Evolutionary conservation across 2,888 invertebrate species (phyloP), one percentile per base, ranked within the genome.

Genomic region (Piscicola geometra): DNA sequence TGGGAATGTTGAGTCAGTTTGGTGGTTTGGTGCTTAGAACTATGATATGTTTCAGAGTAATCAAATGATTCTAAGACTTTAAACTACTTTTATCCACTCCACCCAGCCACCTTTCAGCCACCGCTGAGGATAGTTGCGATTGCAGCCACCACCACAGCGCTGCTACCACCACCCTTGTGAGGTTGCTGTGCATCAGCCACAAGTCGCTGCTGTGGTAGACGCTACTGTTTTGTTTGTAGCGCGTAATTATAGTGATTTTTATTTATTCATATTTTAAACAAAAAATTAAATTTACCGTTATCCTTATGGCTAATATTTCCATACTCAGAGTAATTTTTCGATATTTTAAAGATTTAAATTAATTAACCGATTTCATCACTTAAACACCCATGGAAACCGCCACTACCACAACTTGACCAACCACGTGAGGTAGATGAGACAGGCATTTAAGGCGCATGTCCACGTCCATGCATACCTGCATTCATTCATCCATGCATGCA

Each of bases 401-500:
- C n/a, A 33, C 30, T 12, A 15, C 84, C 93, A 93, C 82, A 92
- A 92, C 81, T 92, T 90, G 0, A 92, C 91, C 80, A 2, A 64
- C 36, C 75, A 90, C 12, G 94, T 93, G 79, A 94, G 87, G 32
- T 90, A 87, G 66, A 94, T 88, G 86, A 93, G 97, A 0, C 92
- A 91, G 41, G 91, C 88, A 18, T 92, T 88, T 67, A 93, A 86
- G 66, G 91, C 86, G 78, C 95, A 86, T 71, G 97, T 93, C 97
- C 97, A 98, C 79, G 92, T 94, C 97, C 97, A 98, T 76, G 96
- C 94, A 83, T 94, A 90, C 25, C 60, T 56, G n/a, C n/a, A n/a
- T n/a, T n/a, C n/a, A n/a, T n/a, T n/a, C n/a, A n/a, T n/a, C n/a
- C n/a, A n/a, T n/a, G n/a, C n/a, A n/a, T n/a, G n/a, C n/a, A n/a